A percentile compares a stretch with the other conserved stretches of the same genome.
Conservation (phyloP, 2,113 vertebrate genomes). For the Australoheros scitulus region DNA sequence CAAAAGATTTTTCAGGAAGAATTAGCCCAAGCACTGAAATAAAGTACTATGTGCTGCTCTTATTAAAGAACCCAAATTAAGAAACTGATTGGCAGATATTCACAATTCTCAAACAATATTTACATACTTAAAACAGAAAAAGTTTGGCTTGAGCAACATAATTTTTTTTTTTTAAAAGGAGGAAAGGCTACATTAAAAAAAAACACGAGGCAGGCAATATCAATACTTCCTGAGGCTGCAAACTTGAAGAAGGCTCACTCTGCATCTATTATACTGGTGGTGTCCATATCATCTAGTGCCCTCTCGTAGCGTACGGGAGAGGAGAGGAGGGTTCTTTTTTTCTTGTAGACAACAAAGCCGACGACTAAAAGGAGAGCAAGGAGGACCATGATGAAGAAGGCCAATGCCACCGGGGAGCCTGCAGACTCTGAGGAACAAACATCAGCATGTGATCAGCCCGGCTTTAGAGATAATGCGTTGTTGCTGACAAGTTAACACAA, state of each 20-base stretch:
- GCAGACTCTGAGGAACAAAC: constrained; percentile 73
- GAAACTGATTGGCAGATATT: constrained; percentile 26
- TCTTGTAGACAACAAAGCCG: constrained; percentile 83
- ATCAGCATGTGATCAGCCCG: neutral
- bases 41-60: neutral
- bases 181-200: neutral
- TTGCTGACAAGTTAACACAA: neutral
- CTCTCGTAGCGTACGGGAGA: constrained; percentile 87
- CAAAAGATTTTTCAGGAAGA: neutral
- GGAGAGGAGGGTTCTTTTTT: constrained; percentile 74
- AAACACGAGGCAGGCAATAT: constrained; percentile 38
- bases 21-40: constrained; percentile 14
- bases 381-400: constrained; percentile 80
- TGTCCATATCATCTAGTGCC: constrained; percentile 86
- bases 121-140: constrained; percentile 39
- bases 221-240: constrained; percentile 37
- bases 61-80: constrained; percentile 23
- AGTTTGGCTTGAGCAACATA: constrained; percentile 7
- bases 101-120: constrained; percentile 51
- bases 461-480: neutral
- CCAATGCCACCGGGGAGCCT: constrained; percentile 78
- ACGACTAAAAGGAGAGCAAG: constrained; percentile 67
- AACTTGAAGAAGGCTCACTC: constrained; percentile 56
- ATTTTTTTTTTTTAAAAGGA: constrained; percentile 23
- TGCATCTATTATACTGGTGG: constrained; percentile 79